Base-by-base conservation (phyloP, 2,113 vertebrate species). In the Ptilorrhoa leucosticta region DNA sequence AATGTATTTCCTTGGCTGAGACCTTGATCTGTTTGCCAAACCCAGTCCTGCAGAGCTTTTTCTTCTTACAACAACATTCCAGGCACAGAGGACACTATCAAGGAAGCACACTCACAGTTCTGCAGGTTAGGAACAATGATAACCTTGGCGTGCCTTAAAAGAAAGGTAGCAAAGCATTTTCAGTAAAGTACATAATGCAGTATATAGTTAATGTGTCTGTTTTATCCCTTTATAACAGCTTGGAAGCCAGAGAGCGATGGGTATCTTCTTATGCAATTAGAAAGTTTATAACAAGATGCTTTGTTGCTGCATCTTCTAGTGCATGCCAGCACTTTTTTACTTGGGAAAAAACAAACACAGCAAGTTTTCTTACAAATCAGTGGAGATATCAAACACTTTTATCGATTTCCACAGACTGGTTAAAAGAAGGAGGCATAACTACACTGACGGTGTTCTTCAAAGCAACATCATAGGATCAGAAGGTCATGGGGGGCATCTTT, bases 11-110 rank as follows among this genome's bases (percentile, higher is more conserved):
- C 73, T 83, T 57, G 18, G 78, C 91, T 10, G 45, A 96, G 89
- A 93, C 44, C 12, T 83, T 78, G 47, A 70, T 90, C 73, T 91
- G 68, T 92, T 91, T 84, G 91, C 95, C 83, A 91, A 95, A 75
- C 71, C 82, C 86, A 65, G 79, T 87, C 92, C 64, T 53, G 10
- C 56, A 71, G 92, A 9, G 42, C 90, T 94, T 96, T 88, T 89
- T 73, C 65, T 71, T 85, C 92, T 83, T 90, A 89, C 24, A 85
- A 94, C 75, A 87, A 87, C 91, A 96, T 95, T 95, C 81, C 75
- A 96, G 89, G 91, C 19, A 0, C 44, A 86, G 57, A 92, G 69
- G 83, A 77, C 51, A 19, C 60, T 80, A 91, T 24, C 60, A 87
- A 82, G 73, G 69, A 92, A 97, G 53, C 17, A 69, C 44, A 84